Conservation (phyloP, 1,140 invertebrate species). For the Lanistes nyassanus region DNA sequence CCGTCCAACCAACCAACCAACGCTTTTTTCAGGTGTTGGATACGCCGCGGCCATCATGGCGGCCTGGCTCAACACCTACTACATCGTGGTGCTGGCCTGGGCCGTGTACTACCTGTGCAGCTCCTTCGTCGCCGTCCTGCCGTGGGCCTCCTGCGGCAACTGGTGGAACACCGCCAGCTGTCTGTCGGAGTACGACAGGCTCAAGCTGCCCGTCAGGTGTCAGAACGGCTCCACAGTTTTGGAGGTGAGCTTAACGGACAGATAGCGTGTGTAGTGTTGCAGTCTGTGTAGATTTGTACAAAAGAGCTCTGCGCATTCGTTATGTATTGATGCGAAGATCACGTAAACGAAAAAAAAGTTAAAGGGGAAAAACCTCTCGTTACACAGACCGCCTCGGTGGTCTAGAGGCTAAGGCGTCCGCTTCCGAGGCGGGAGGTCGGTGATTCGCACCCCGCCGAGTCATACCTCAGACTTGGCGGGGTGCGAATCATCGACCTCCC, state of each 20-base stretch:
- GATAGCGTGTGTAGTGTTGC: no score
- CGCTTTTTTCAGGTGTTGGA: conserved; percentile 82
- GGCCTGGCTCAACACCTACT: conserved; percentile 99
- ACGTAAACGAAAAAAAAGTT: no score
- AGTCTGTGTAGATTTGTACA: no score
- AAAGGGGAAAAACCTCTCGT: conserved; percentile 13
- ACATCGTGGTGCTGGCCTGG: conserved; percentile 98
- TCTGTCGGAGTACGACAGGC: conserved; percentile 47
- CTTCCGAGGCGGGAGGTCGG: no score
- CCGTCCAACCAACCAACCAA: no score
- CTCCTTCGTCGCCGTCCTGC: conserved; percentile 83
- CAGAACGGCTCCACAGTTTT: conserved; percentile 39
- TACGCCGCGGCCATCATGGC: conserved; percentile 99
- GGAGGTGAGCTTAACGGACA: conserved; percentile 24
- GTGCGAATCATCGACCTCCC: no score
- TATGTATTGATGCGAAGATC: no score
- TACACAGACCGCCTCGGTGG: no score
- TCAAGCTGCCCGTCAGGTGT: conserved; percentile 46
- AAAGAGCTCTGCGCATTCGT: no score
- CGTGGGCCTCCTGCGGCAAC: conserved; percentile 95
- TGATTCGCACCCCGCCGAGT: no score
- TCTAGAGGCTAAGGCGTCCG: no score
- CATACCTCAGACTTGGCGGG: no score
- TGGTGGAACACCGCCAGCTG: conserved; percentile 71
- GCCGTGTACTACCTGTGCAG: conserved; percentile 97